phyloP scores from a whole-genome alignment of 2,888 invertebrate species.

The Anthoptus insignis region DNA sequence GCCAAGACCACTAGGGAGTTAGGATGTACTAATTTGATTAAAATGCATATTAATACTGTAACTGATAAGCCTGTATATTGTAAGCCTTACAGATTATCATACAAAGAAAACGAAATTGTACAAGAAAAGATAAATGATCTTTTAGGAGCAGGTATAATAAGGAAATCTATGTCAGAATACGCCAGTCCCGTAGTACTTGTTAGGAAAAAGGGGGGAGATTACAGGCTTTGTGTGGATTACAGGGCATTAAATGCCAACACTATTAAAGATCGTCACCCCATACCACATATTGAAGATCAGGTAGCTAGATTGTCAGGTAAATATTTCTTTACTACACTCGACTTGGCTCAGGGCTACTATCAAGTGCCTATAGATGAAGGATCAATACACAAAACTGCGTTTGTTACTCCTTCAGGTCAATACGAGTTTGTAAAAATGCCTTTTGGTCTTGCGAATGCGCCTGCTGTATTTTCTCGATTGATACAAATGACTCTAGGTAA shows the following conservation, averaged over 20 bases:
- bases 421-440: neutral
- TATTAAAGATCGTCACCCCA: neutral
- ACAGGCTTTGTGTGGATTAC: conserved; percentile 11
- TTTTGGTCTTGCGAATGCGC: neutral
- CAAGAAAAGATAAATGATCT: neutral
- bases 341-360: neutral
- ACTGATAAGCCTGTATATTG: conserved; percentile 14
- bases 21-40: conserved; percentile 23
- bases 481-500: neutral
- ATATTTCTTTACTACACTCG: neutral
- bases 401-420: neutral
- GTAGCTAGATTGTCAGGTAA: neutral
- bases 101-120: conserved; percentile 31
- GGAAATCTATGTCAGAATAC: conserved; percentile 8
- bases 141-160: neutral
- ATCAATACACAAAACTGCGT: neutral
- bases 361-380: neutral
- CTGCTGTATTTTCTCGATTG: neutral
- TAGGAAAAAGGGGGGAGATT: conserved; percentile 8
- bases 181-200: conserved; percentile 14
- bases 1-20: conserved; percentile 26
- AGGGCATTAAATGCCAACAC: neutral
- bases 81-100: conserved; percentile 29
- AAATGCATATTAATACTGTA: conserved; percentile 16
- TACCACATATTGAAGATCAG: neutral